phyloP scores from a whole-genome alignment of 2,888 invertebrate species.

The Temnothorax unifasciatus region DNA sequence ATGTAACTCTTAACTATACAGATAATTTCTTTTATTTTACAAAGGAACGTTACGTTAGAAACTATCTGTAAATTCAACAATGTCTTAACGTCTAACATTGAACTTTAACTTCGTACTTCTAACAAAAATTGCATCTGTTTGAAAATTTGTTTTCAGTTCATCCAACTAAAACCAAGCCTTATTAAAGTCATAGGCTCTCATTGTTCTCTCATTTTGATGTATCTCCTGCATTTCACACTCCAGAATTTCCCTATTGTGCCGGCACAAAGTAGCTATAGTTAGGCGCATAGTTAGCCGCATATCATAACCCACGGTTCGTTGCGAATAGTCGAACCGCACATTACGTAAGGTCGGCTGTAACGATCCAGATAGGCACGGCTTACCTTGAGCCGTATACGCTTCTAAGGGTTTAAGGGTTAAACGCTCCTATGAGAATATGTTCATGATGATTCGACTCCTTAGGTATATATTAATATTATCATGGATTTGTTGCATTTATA shows the following conservation, averaged over 20 bases:
- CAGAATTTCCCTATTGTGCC: conserved; percentile 59
- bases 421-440: conserved; percentile 51
- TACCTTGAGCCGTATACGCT: conserved; percentile 69
- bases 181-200: conserved; percentile 20
- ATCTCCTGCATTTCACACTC: conserved; percentile 40
- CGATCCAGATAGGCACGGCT: conserved; percentile 75
- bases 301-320: conserved; percentile 70
- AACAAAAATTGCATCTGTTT: neutral
- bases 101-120: conserved; percentile 2
- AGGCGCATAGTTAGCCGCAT: conserved; percentile 55
- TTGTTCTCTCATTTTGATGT: conserved; percentile 33
- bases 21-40: neutral
- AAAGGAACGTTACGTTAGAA: neutral
- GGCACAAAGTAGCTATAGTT: conserved; percentile 50
- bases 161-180: neutral
- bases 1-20: neutral
- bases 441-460: conserved; percentile 11
- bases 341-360: conserved; percentile 79
- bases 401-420: conserved; percentile 69
- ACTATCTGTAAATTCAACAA: neutral
- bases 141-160: neutral
- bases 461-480: conserved; percentile 20
- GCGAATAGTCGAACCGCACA: conserved; percentile 72
- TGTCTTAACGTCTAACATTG: neutral
- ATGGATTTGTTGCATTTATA: conserved; percentile 11